Percentiles rank a stretch among this genome's conserved stretches.
Conservation (phyloP, 1,140 invertebrate species). For the Plodia interpunctella region DNA sequence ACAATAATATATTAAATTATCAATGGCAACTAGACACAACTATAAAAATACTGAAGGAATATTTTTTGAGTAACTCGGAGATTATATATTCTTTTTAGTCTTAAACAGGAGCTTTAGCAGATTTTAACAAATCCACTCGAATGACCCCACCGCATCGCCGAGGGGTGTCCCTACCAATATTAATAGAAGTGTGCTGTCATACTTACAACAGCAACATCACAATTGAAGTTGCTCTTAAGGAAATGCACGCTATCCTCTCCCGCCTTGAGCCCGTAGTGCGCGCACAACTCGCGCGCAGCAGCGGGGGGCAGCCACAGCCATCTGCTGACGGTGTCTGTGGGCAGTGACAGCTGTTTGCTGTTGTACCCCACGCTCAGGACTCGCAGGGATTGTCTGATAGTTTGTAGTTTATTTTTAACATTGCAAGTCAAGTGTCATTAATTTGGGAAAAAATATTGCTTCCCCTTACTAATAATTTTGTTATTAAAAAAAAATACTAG, state of each 20-base stretch:
- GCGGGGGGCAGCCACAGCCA: conserved; percentile 47
- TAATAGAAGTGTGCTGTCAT: no score
- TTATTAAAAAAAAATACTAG: no score
- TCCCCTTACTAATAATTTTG: no score
- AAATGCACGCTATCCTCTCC: conserved; percentile 38
- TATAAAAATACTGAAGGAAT: no score
- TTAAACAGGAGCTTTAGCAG: no score
- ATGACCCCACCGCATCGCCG: no score
- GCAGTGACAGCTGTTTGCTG: conserved; percentile 74
- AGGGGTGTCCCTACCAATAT: no score
- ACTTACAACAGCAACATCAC: conserved; percentile 30
- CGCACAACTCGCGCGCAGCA: conserved; percentile 32
- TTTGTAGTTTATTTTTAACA: conserved; percentile 16
- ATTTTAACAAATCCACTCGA: no score
- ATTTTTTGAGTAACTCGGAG: no score
- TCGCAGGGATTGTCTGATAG: conserved; percentile 69
- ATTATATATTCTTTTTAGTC: no score
- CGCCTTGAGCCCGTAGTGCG: conserved; percentile 45
- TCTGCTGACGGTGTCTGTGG: conserved; percentile 44
- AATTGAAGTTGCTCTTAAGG: conserved; percentile 43
- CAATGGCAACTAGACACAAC: background rate
- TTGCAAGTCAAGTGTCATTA: no score
- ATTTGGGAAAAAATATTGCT: no score
- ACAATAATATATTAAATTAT: conserved; percentile 10
- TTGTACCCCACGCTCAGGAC: conserved; percentile 77